These are phyloP conservation scores for Merluccius polli DNA, from an alignment of 2,797 vertebrate genomes.

Conservation along the genomic window DNA sequence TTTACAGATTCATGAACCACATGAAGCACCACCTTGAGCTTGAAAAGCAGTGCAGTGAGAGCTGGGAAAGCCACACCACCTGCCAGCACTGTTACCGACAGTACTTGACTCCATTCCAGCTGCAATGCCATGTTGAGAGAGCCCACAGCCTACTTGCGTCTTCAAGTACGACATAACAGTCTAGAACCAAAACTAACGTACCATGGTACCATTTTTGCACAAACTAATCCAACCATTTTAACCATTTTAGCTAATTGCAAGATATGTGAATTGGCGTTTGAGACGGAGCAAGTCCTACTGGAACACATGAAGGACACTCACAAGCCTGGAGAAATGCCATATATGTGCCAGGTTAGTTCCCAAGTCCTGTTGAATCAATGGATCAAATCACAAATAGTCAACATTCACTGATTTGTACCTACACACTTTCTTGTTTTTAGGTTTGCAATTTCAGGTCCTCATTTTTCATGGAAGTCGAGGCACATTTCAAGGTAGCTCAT, in stretches of 20 bases:
- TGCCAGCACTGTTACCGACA: slow-evolving; percentile 98
- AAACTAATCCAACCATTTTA: neutral
- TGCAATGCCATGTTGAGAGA: slow-evolving; percentile 98
- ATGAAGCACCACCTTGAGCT: slow-evolving; percentile 99
- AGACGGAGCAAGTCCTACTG: slow-evolving; percentile 93
- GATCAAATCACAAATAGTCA: neutral
- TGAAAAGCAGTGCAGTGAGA: slow-evolving; percentile 97
- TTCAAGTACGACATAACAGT: slow-evolving; percentile 74
- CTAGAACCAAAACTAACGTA: neutral
- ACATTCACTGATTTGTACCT: neutral
- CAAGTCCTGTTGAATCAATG: neutral
- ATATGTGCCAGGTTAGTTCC: slow-evolving; percentile 89
- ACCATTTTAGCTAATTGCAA: slow-evolving; percentile 93
- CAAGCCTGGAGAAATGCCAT: slow-evolving; percentile 99
- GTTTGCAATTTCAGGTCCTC: slow-evolving; percentile 96
- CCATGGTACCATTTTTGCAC: neutral
- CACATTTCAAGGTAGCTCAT: slow-evolving; percentile 89
- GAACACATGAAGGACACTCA: slow-evolving; percentile 99
- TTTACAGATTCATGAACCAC: slow-evolving; percentile 97
- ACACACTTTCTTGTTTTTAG: slow-evolving; percentile 37
- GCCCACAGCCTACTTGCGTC: slow-evolving; percentile 93
- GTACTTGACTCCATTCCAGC: slow-evolving; percentile 95
- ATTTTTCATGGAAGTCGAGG: slow-evolving; percentile 92
- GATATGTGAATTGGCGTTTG: slow-evolving; percentile 98
- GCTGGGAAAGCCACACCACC: slow-evolving; percentile 98